Conservation (phyloP, 2,888 invertebrate genomes). For the Sesia apiformis region DNA sequence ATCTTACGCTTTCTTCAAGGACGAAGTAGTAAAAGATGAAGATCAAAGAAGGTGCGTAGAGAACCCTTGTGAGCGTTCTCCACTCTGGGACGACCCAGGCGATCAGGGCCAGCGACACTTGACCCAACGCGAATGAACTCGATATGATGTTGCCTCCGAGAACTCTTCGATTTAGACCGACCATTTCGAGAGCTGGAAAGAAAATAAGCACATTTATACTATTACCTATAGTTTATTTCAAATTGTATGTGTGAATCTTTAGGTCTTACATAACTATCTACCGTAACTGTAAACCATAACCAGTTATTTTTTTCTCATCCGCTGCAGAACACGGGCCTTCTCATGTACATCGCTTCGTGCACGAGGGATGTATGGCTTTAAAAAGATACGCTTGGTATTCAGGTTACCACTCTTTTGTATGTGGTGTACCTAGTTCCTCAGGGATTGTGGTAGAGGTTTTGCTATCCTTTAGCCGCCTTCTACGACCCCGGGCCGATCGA, state of each 20-base stretch:
- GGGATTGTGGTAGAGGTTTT: too few relatives aligned
- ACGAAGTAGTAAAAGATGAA: slow-evolving; percentile 77
- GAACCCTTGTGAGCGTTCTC: slow-evolving; percentile 74
- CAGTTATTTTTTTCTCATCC: not conserved
- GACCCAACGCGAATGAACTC: slow-evolving; percentile 78
- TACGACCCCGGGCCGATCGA: too few relatives aligned
- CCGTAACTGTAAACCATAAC: too few relatives aligned
- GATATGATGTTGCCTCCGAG: slow-evolving; percentile 79
- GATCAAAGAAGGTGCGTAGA: slow-evolving; percentile 78
- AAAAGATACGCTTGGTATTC: too few relatives aligned
- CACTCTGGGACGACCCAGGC: slow-evolving; percentile 80
- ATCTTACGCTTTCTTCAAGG: slow-evolving; percentile 79
- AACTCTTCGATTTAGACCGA: slow-evolving; percentile 78
- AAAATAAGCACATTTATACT: not conserved
- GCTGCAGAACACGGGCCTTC: too few relatives aligned
- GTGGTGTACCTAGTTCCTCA: too few relatives aligned
- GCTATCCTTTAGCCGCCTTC: too few relatives aligned
- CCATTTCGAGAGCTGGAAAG: slow-evolving; percentile 78
- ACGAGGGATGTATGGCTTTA: too few relatives aligned
- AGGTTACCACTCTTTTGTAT: too few relatives aligned
- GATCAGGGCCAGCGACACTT: slow-evolving; percentile 74
- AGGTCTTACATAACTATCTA: too few relatives aligned
- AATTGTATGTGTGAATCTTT: not conserved
- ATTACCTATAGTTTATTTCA: not conserved
- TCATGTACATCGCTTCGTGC: too few relatives aligned